Conservation (phyloP, 1,140 invertebrate species). For the Heterodera schachtii region DNA sequence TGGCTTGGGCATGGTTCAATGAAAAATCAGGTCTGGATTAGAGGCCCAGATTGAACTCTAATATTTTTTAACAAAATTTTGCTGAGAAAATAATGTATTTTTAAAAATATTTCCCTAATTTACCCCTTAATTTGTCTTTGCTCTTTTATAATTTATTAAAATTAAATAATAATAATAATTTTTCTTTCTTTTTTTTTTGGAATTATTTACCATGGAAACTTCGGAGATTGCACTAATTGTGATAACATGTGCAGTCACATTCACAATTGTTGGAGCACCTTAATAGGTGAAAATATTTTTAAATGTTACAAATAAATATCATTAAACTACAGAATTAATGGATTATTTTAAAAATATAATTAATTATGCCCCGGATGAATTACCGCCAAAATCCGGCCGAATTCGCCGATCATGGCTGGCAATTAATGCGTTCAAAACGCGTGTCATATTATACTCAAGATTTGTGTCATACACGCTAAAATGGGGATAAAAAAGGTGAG, state of each 20-base stretch:
- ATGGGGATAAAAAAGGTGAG: neutral
- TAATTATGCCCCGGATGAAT: neutral
- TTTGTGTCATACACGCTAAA: conserved; percentile 42
- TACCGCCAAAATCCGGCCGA: conserved; percentile 53
- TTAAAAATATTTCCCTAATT: too few species aligned
- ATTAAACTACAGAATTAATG: neutral
- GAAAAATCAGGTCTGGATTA: too few species aligned
- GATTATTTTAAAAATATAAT: neutral
- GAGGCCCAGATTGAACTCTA: too few species aligned
- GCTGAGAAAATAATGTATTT: too few species aligned
- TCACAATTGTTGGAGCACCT: conserved; percentile 78
- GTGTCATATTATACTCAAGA: conserved; percentile 48
- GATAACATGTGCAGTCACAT: conserved; percentile 96
- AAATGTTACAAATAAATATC: conserved; percentile 13
- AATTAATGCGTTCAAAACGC: conserved; percentile 49
- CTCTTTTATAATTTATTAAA: too few species aligned
- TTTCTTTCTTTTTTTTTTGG: conserved; percentile 11
- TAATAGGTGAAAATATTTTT: conserved; percentile 24
- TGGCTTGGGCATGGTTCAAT: too few species aligned
- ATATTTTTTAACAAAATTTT: too few species aligned
- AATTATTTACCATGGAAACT: conserved; percentile 87
- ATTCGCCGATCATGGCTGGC: conserved; percentile 52
- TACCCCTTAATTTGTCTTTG: too few species aligned
- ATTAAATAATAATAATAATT: conserved; percentile 5
- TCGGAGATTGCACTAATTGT: conserved; percentile 97